Evolutionary conservation across 2,888 invertebrate genomes (phyloP).

Genomic region (Malachius bipustulatus): DNA sequence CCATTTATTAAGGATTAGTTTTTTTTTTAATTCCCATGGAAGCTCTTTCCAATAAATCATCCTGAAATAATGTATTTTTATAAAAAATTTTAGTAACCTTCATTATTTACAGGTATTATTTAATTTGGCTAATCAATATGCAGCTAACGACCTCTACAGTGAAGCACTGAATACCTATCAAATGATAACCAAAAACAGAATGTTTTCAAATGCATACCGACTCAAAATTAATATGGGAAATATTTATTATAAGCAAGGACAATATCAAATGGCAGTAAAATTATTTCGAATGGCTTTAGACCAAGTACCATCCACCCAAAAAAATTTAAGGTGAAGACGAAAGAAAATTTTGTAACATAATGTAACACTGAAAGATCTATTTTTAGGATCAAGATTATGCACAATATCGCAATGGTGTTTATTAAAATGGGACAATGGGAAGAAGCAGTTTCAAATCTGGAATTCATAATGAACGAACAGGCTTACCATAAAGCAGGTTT

Average conservation of each 20-base stretch:
- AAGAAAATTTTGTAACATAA: not conserved
- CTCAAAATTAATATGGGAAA: constrained; percentile 98
- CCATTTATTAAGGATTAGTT: too few species aligned
- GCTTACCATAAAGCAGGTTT: constrained; percentile 66
- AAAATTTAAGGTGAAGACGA: constrained; percentile 64
- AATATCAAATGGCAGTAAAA: constrained; percentile 90
- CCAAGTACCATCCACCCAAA: constrained; percentile 87
- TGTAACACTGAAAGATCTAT: constrained; percentile 6
- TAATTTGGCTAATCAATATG: constrained; percentile 91
- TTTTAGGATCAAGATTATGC: constrained; percentile 85
- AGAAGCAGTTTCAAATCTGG: constrained; percentile 93
- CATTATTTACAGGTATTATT: constrained; percentile 70
- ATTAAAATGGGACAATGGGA: constrained; percentile 93
- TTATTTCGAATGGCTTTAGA: constrained; percentile 98
- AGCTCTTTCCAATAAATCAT: too few species aligned
- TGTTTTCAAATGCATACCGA: constrained; percentile 87
- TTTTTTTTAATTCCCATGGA: too few species aligned
- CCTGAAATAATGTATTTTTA: too few species aligned
- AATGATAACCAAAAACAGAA: constrained; percentile 83
- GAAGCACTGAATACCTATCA: constrained; percentile 95
- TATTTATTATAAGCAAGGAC: constrained; percentile 88
- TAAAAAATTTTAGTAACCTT: too few species aligned
- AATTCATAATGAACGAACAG: constrained; percentile 95
- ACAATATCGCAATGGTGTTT: constrained; percentile 91
- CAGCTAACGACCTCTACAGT: constrained; percentile 85